Conservation (phyloP, 2,888 invertebrate species). For the Rhaphigaster nebulosa region DNA sequence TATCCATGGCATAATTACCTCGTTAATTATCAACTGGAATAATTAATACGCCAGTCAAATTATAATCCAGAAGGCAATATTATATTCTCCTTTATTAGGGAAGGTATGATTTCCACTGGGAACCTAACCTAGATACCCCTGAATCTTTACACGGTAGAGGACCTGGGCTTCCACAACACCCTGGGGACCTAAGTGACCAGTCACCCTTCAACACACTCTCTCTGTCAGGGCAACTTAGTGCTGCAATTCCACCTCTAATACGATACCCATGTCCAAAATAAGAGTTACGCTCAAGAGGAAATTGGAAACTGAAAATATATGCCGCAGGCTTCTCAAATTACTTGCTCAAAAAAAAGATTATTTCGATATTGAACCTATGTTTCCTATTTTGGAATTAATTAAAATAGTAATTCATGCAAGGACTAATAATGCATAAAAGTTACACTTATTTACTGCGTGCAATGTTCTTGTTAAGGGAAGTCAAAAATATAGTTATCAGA, state of each 20-base stretch:
- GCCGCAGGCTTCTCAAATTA: not conserved
- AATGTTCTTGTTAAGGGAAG: too few species aligned
- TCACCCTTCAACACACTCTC: not conserved
- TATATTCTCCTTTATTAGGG: not conserved
- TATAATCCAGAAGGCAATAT: not conserved
- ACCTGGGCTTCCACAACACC: not conserved
- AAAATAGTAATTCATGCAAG: not conserved
- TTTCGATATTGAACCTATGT: not conserved
- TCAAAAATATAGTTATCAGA: too few species aligned
- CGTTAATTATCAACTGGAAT: not conserved
- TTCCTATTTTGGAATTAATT: not conserved
- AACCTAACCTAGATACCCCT: not conserved
- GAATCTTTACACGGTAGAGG: slow-evolving; percentile 8
- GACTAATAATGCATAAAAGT: not conserved
- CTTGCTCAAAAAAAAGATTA: not conserved
- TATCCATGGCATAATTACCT: not conserved
- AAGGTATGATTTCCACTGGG: slow-evolving; percentile 15
- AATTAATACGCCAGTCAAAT: not conserved
- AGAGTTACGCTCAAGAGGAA: slow-evolving; percentile 9
- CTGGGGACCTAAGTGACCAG: not conserved
- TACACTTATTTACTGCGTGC: too few species aligned
- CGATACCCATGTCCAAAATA: not conserved
- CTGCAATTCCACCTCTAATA: slow-evolving; percentile 23
- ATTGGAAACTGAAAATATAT: slow-evolving; percentile 31
- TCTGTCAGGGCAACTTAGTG: slow-evolving; percentile 8